Evolutionary conservation across 2,797 vertebrate genomes (phyloP).

Genomic region (Smutsia gigantea): DNA sequence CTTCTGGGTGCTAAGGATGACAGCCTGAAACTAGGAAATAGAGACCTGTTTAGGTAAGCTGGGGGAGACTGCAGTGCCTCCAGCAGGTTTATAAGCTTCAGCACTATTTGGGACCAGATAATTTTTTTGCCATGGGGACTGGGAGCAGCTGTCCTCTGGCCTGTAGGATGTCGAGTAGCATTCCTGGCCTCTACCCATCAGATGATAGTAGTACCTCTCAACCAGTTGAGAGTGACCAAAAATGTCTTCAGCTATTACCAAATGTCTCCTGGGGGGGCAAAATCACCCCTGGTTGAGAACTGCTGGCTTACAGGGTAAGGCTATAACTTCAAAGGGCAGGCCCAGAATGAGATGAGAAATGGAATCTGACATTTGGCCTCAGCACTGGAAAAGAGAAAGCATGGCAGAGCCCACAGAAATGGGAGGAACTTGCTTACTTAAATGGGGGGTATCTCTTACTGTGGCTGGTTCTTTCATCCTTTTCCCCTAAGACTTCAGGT

Average conservation of each 20-base stretch:
- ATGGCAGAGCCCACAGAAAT: not conserved
- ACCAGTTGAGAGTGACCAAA: not conserved
- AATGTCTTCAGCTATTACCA: not conserved
- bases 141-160: not conserved
- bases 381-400: not conserved
- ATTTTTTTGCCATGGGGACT: not conserved
- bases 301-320: not conserved
- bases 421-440: not conserved
- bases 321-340: not conserved
- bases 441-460: not conserved
- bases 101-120: not conserved
- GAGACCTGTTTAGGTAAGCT: not conserved
- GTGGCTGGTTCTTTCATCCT: not conserved
- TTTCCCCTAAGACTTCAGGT: not conserved
- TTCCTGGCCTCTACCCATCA: not conserved
- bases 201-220: not conserved
- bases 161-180: not conserved
- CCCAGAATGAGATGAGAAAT: not conserved
- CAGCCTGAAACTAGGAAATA: not conserved
- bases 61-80: not conserved
- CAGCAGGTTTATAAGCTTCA: not conserved
- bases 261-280: not conserved
- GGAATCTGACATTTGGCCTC: not conserved
- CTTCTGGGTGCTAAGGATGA: not conserved
- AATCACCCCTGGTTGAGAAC: not conserved